Evolutionary conservation across 2,888 invertebrate genomes (phyloP).

Genomic region (Phania funesta): DNA sequence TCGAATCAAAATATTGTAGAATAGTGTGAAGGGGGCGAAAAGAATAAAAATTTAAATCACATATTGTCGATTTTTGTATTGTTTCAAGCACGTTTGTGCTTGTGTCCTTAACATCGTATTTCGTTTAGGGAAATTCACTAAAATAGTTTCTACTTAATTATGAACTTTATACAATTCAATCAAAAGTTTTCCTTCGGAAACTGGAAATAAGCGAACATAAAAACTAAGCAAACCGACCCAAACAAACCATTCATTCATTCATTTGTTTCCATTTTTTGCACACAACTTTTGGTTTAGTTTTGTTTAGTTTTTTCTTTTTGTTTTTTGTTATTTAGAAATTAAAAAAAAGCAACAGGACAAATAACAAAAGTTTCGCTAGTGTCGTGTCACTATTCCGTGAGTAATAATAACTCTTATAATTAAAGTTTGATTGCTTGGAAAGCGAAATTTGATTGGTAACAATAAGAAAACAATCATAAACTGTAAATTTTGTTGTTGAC

Average conservation of each 20-base stretch:
- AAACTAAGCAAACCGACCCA: background rate
- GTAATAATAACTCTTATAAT: constrained; percentile 62
- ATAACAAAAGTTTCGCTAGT: constrained; percentile 1
- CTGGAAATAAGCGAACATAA: background rate
- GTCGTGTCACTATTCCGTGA: constrained; percentile 40
- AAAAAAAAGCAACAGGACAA: constrained; percentile 20
- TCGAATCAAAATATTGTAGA: too few relatives aligned
- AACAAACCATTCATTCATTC: too few relatives aligned
- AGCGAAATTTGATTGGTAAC: constrained; percentile 63
- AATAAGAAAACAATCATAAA: constrained; percentile 64
- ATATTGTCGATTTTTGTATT: background rate
- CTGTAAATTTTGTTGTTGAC: constrained; percentile 58
- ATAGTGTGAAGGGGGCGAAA: too few relatives aligned
- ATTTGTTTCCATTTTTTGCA: background rate
- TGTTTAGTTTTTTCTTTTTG: background rate
- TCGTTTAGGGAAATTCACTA: background rate
- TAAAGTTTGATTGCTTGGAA: constrained; percentile 65
- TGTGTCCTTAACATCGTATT: too few relatives aligned
- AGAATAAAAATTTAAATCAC: too few relatives aligned
- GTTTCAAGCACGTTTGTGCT: too few relatives aligned
- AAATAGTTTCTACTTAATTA: constrained; percentile 21
- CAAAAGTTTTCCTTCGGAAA: constrained; percentile 20
- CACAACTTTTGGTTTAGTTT: constrained; percentile 10
- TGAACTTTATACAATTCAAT: constrained; percentile 18
- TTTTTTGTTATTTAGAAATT: background rate